These are phyloP conservation scores for Eilema sororculum DNA, from an alignment of 2,888 invertebrate genomes.

Conservation along the genomic window DNA sequence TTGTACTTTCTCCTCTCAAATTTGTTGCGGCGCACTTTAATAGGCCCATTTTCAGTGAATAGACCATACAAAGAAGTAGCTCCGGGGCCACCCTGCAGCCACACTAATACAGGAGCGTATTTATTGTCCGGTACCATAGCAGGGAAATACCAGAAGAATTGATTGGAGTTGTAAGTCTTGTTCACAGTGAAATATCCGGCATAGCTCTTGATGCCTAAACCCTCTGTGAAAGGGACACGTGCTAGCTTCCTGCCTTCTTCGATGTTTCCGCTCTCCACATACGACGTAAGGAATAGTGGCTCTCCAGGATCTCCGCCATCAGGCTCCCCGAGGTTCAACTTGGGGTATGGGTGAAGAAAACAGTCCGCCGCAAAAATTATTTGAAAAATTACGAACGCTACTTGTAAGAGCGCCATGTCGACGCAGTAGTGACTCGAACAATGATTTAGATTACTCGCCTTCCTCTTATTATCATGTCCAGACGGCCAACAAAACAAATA, in stretches of 20 bases:
- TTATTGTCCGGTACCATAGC: constrained; percentile 85
- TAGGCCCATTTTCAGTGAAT: constrained; percentile 94
- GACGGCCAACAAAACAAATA: neutral
- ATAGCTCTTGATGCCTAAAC: constrained; percentile 89
- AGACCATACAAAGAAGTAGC: constrained; percentile 93
- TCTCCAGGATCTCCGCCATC: constrained; percentile 78
- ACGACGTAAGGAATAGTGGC: constrained; percentile 92
- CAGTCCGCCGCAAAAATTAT: constrained; percentile 58
- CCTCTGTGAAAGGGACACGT: constrained; percentile 87
- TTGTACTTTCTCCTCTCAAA: constrained; percentile 90
- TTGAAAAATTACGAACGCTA: constrained; percentile 58
- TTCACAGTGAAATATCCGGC: constrained; percentile 95
- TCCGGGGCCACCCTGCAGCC: constrained; percentile 96
- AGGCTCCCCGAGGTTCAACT: constrained; percentile 64
- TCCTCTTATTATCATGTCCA: constrained; percentile 40
- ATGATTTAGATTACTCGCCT: constrained; percentile 9
- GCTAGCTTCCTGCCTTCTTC: constrained; percentile 88
- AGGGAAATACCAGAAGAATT: constrained; percentile 97
- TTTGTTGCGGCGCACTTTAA: constrained; percentile 67
- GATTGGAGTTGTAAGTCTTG: constrained; percentile 91
- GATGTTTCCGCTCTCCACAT: constrained; percentile 90
- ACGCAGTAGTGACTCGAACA: constrained; percentile 20
- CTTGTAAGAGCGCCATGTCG: constrained; percentile 61
- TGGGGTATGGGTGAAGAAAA: constrained; percentile 73
- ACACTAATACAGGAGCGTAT: constrained; percentile 91